A percentile compares a stretch with the other conserved stretches of the same genome.
Evolutionary conservation across 2,888 invertebrate species (phyloP).

Genomic region (Pseudoips prasinana): DNA sequence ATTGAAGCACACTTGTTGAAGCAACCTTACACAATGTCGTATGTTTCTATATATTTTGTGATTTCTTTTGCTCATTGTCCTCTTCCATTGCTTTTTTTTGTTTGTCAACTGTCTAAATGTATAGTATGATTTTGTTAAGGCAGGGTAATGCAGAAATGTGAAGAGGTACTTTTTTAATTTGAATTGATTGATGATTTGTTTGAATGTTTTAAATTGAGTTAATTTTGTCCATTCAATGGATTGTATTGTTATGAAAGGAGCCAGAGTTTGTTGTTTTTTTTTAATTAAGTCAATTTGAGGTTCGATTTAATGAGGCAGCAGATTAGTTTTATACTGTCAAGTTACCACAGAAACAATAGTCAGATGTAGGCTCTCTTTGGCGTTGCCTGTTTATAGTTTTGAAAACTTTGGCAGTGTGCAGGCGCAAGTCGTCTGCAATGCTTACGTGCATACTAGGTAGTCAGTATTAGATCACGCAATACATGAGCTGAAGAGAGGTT

Average conservation of each 20-base stretch:
- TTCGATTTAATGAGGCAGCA: constrained; percentile 74
- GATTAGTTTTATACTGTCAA: constrained; percentile 71
- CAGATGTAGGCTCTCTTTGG: constrained; percentile 77
- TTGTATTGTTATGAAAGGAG: constrained; percentile 77
- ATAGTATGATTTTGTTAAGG: constrained; percentile 78
- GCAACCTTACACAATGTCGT: constrained; percentile 59
- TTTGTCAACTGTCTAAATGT: constrained; percentile 75
- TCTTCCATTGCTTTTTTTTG: constrained; percentile 77
- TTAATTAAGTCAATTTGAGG: constrained; percentile 74
- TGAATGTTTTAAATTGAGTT: constrained; percentile 79
- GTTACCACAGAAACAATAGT: constrained; percentile 78
- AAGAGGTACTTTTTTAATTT: constrained; percentile 78
- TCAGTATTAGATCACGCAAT: constrained; percentile 72
- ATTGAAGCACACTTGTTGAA: constrained; percentile 42
- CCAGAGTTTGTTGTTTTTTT: constrained; percentile 77
- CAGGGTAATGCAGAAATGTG: constrained; percentile 80
- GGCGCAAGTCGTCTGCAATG: constrained; percentile 32
- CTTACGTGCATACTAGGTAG: constrained; percentile 42
- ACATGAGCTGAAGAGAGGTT: constrained; percentile 75
- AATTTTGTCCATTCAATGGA: constrained; percentile 79
- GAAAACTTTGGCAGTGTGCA: constrained; percentile 43
- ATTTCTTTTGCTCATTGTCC: constrained; percentile 77
- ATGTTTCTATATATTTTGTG: constrained; percentile 67
- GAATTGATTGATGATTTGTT: constrained; percentile 68
- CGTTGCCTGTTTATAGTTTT: constrained; percentile 54